Evolutionary conservation across 2,797 vertebrate genomes (phyloP).

Genomic region (Enteromius unitaeniatus): DNA sequence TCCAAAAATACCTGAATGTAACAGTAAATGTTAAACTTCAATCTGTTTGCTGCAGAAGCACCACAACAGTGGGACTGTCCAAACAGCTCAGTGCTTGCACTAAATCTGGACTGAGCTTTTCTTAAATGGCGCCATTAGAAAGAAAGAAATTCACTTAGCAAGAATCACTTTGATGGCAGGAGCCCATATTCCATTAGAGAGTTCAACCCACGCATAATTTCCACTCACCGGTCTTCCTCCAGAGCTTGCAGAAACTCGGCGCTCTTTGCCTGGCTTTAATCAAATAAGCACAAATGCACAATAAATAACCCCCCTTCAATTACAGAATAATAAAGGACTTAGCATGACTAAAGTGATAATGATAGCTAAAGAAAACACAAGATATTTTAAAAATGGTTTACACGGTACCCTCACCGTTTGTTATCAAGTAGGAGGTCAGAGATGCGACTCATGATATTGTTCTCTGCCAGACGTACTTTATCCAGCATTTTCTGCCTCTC

Average conservation of each 20-base stretch:
- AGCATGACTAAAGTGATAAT: neutral
- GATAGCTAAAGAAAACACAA: neutral
- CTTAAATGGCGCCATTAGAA: conserved; percentile 31
- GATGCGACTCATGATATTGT: conserved; percentile 79
- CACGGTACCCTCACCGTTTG: conserved; percentile 74
- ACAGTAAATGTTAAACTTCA: neutral
- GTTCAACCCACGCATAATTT: conserved; percentile 23
- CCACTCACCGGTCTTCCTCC: conserved; percentile 90
- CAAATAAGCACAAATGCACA: conserved; percentile 2
- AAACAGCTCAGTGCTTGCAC: neutral
- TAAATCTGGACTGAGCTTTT: conserved; percentile 13
- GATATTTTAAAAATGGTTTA: neutral
- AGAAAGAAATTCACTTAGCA: conserved; percentile 31
- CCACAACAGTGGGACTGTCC: neutral
- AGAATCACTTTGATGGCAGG: conserved; percentile 8
- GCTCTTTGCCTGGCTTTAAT: conserved; percentile 86
- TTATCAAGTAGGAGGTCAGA: conserved; percentile 86
- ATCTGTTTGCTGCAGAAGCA: neutral
- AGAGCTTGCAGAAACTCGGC: conserved; percentile 89
- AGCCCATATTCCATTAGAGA: conserved; percentile 18
- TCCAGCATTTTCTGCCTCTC: conserved; percentile 84
- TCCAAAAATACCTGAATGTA: conserved; percentile 6
- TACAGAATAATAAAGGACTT: neutral
- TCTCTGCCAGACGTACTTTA: conserved; percentile 84
- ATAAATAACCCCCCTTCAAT: neutral